Base-by-base conservation (phyloP, 2,888 invertebrate genomes). In the Salticus scenicus region DNA sequence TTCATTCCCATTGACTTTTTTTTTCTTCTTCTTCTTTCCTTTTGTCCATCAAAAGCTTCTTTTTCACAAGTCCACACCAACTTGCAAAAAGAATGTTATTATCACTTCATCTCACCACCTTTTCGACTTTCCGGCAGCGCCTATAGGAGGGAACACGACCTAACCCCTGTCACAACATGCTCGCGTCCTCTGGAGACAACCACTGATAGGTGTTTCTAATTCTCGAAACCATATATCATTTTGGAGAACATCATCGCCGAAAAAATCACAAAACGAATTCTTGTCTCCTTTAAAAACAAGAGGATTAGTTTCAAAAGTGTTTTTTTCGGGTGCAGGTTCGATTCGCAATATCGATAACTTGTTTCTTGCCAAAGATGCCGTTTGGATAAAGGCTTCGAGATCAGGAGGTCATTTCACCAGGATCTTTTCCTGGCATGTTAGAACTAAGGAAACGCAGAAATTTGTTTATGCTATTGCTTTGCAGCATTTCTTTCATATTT, bases 271-370 rank as follows among this genome's bases (percentile, higher is more conserved):
- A 24, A 24, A 24, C 57, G 57, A 57, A 57, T 24, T 57, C 24
- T 24, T 57, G 20, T 1, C 24, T 12, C 24, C 24, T 24, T 57
- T 24, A 83, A 76, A 83, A 83, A 83, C 82, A 83, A 76, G 76
- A 51, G 82, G 82, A 83, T 83, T 77, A 67, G 76, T 83, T 83
- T 71, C 72, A 30, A 30, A n/a, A 64, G 37, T 67, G 37, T 47
- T 47, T 47, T 47, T 47, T 47, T 47, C 12, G 12, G 17, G 10
- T 57, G 5, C 8, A 17, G 2, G 24, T 47, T 57, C 57, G 57
- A 57, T 57, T 57, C 5, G 24, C 24, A 57, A 57, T 57, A 57
- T 57, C 57, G 57, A 57, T 57, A 57, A 57, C 24, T 57, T 57
- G 24, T 57, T 57, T 14, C 57, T 24, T 24, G 10, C 24, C 20